Percentiles rank a stretch among this genome's conserved stretches.
phyloP scores from a whole-genome alignment of 1,140 invertebrate genomes.

The Papilio machaon region DNA sequence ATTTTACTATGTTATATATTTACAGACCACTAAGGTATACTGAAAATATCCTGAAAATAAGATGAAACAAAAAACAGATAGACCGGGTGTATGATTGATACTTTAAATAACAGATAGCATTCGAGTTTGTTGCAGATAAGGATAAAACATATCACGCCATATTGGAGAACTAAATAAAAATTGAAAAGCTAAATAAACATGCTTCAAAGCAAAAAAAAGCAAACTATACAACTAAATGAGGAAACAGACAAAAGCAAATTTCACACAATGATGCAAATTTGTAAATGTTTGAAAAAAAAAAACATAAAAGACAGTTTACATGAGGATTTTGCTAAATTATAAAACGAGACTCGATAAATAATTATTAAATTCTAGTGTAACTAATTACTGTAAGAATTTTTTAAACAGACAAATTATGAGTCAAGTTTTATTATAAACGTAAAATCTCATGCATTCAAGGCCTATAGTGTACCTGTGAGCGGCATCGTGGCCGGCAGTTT shows the following conservation, averaged over 20 bases:
- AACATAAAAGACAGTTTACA: neutral
- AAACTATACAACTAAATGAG: slow-evolving; percentile 45
- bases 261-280: slow-evolving; percentile 40
- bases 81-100: neutral
- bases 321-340: neutral
- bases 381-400: neutral
- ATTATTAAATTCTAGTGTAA: neutral
- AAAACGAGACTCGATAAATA: neutral
- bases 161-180: neutral
- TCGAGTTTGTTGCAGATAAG: neutral
- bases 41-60: neutral
- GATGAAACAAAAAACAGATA: neutral
- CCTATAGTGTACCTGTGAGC: slow-evolving; percentile 64
- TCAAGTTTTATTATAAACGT: neutral
- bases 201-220: slow-evolving; percentile 3
- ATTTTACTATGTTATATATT: too few species aligned
- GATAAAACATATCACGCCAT: neutral
- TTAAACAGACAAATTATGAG: neutral
- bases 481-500: slow-evolving; percentile 54
- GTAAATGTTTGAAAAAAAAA: slow-evolving; percentile 36
- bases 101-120: neutral
- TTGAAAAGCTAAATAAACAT: slow-evolving; percentile 9
- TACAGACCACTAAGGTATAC: too few species aligned
- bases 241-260: slow-evolving; percentile 61
- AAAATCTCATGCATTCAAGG: neutral